Evolutionary conservation across 1,140 invertebrate genomes (phyloP), one percentile per base, ranked within the genome.

Genomic region (Atopsyche davidsoni): DNA sequence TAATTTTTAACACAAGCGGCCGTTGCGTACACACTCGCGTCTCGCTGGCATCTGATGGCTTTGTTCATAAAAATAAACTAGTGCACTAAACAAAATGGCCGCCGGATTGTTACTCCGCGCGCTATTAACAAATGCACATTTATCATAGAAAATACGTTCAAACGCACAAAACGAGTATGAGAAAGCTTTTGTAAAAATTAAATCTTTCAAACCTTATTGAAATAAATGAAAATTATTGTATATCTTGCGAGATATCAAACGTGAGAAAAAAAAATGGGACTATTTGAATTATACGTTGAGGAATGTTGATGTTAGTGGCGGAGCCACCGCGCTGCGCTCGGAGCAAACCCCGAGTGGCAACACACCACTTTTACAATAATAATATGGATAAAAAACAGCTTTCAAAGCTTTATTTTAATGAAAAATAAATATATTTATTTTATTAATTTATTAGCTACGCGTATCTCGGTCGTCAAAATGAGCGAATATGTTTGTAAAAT

Each of bases 21-120:
- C 47, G 47, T 28, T 40, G 43, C 47, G 43, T 50, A 40, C 47
- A 40, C 47, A 28, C 39, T 35, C 40, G 47, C 47, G 47, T 43
- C 40, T 40, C 39, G 47, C 21, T 42, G 28, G 41, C 48, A 44
- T 44, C 48, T 51, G 48, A 51, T 48, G 41, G 48, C 41, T 51
- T 51, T 51, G 48, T 51, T 51, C 48, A 51, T 36, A 51, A 51
- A 51, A 51, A 51, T 51, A 51, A 51, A 51, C 48, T 51, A 53
- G 51, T 54, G 47, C 47, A 53, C 41, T 43, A 40, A 48, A 54
- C 56, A 58, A 58, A 54, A 58, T 58, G 56, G 56, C 56, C 56
- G 56, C 35, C 42, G n/a, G 21, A 18, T 28, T 50, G 44, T 53
- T 51, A 44, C 55, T 57, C 55, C 55, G 55, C 51, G 36, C 23